Evolutionary conservation across 2,888 invertebrate genomes (phyloP).

Genomic region (Idaea aversata): DNA sequence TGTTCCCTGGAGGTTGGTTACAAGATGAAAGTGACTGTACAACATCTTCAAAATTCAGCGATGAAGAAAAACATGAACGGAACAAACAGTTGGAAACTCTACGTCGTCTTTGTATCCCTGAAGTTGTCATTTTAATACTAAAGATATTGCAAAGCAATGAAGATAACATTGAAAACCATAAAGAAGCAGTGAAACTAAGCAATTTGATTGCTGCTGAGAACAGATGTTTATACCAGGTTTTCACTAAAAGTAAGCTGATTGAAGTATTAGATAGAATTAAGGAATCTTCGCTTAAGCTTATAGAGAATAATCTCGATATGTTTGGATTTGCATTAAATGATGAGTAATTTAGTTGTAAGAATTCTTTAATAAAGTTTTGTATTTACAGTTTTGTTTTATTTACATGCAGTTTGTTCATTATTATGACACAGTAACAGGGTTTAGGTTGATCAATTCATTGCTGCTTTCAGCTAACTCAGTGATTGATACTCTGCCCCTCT

Average conservation of each 20-base stretch:
- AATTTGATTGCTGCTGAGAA: constrained; percentile 90
- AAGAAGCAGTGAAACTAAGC: constrained; percentile 84
- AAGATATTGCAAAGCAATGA: constrained; percentile 88
- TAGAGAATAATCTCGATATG: constrained; percentile 90
- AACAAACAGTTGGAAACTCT: constrained; percentile 86
- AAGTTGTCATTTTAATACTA: constrained; percentile 88
- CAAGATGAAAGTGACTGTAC: constrained; percentile 83
- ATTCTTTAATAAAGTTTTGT: constrained; percentile 50
- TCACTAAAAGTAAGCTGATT: constrained; percentile 86
- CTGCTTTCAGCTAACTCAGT: constrained; percentile 96
- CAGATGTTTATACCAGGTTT: constrained; percentile 89
- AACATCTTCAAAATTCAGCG: constrained; percentile 66
- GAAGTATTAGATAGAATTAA: constrained; percentile 88
- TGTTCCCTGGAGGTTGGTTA: constrained; percentile 96
- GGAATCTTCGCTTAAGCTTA: constrained; percentile 87
- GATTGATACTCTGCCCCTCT: constrained; percentile 96
- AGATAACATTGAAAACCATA: constrained; percentile 86
- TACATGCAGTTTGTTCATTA: constrained; percentile 17
- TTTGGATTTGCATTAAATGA: constrained; percentile 85
- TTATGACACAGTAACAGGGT: constrained; percentile 70
- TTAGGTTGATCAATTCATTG: constrained; percentile 93
- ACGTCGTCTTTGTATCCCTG: constrained; percentile 90
- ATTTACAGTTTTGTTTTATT: constrained; percentile 41
- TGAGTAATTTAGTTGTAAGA: constrained; percentile 35
- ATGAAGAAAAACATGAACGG: constrained; percentile 77